A percentile compares a stretch with the other conserved stretches of the same genome.
Conservation (phyloP, 1,140 invertebrate genomes). For the Agrilus planipennis region DNA sequence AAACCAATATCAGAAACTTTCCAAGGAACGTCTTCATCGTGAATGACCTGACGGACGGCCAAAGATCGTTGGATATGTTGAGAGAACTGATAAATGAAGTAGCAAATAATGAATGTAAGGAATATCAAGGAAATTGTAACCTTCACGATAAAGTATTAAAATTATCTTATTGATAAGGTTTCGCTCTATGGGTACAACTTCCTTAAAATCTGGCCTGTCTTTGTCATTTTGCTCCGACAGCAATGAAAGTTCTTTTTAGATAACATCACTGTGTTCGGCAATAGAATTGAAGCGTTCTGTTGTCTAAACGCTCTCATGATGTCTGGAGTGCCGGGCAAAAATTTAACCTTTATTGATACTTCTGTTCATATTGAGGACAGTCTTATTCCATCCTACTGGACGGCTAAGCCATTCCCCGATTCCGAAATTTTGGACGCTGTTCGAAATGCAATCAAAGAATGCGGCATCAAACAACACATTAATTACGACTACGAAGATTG, state of each 20-base stretch:
- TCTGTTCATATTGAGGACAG: too few relatives aligned
- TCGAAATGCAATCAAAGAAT: conserved; percentile 8
- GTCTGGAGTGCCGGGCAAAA: conserved; percentile 36
- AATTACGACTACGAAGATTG: conserved; percentile 27
- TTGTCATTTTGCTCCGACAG: too few relatives aligned
- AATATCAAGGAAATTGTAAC: too few relatives aligned
- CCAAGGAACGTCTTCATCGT: conserved; percentile 47
- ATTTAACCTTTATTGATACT: conserved; percentile 43
- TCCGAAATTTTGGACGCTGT: conserved; percentile 19
- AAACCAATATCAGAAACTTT: too few relatives aligned
- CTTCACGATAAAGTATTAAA: too few relatives aligned
- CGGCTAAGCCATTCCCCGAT: conserved; percentile 27
- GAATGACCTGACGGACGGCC: conserved; percentile 42
- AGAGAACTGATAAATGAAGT: too few relatives aligned
- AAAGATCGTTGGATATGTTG: conserved; percentile 24
- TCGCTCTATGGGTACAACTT: too few relatives aligned
- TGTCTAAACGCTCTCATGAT: conserved; percentile 44
- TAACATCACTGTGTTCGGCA: conserved; percentile 47
- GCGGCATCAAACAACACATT: conserved; percentile 16
- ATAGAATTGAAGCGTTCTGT: conserved; percentile 45
- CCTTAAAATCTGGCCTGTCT: too few relatives aligned
- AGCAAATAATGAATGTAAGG: too few relatives aligned
- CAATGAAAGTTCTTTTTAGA: too few relatives aligned
- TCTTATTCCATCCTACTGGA: too few relatives aligned
- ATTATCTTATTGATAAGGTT: too few relatives aligned